phyloP scores from a whole-genome alignment of 2,113 vertebrate genomes.

The Isurus oxyrinchus region DNA sequence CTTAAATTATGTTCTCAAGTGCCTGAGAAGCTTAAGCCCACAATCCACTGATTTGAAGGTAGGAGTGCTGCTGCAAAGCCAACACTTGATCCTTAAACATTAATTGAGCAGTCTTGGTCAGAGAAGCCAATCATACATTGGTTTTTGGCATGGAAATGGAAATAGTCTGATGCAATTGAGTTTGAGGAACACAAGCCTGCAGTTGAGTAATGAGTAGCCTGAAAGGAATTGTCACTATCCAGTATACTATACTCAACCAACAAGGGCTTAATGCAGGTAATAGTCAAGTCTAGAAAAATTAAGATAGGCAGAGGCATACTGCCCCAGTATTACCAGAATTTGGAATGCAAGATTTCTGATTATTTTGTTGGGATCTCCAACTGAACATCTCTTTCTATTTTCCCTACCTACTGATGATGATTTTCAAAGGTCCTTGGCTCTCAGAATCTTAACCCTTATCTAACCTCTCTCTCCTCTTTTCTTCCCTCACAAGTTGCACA shows the following conservation, averaged over 20 bases:
- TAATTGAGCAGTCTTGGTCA: neutral
- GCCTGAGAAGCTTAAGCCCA: neutral
- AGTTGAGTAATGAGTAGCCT: neutral
- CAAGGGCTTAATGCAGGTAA: neutral
- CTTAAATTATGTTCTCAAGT: neutral
- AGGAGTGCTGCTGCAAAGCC: too few species aligned
- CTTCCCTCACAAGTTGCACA: neutral
- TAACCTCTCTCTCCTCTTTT: neutral
- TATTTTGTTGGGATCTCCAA: conserved; percentile 12
- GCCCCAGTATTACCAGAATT: neutral
- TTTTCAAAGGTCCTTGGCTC: neutral
- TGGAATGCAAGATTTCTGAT: neutral
- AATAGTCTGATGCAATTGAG: neutral
- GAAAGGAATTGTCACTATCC: neutral
- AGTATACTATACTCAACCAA: neutral
- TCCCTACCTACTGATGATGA: neutral
- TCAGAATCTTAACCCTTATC: neutral
- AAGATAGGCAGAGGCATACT: neutral
- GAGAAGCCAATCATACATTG: neutral
- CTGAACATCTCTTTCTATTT: neutral
- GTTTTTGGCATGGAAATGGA: neutral
- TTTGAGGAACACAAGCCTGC: neutral
- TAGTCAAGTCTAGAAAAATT: neutral
- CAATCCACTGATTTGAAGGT: neutral
- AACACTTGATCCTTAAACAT: neutral